Evolutionary conservation across 2,797 vertebrate species (phyloP).

Genomic region (Luscinia luscinia): DNA sequence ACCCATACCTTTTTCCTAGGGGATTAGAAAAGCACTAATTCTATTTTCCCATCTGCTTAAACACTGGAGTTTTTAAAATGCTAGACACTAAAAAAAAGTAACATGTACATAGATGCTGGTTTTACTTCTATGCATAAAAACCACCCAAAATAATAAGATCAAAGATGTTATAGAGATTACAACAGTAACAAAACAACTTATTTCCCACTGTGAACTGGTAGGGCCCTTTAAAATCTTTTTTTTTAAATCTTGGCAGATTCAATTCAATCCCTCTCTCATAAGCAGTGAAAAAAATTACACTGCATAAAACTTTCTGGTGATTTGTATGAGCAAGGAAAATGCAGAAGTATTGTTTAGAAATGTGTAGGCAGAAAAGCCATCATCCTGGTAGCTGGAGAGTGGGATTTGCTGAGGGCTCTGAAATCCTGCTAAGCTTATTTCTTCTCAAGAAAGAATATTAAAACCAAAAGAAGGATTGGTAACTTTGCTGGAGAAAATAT

Average conservation of each 20-base stretch:
- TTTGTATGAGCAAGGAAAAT: neutral
- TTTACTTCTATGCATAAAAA: neutral
- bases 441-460: neutral
- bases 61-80: neutral
- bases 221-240: neutral
- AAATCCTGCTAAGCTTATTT: neutral
- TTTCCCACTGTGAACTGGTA: neutral
- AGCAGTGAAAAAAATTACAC: neutral
- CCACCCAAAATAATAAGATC: rapidly evolving
- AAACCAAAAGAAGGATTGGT: neutral
- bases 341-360: neutral
- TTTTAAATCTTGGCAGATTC: rapidly evolving
- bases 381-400: neutral
- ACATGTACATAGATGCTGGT: rapidly evolving
- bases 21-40: neutral
- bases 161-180: neutral
- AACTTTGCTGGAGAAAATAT: neutral
- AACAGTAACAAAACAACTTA: neutral
- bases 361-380: neutral
- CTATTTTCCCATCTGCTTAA: neutral
- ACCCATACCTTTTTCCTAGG: too few relatives aligned
- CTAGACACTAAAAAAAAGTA: neutral
- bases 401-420: neutral
- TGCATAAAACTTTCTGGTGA: neutral
- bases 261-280: neutral